phyloP scores from a whole-genome alignment of 2,113 vertebrate species.

The Oryzias javanicus region DNA sequence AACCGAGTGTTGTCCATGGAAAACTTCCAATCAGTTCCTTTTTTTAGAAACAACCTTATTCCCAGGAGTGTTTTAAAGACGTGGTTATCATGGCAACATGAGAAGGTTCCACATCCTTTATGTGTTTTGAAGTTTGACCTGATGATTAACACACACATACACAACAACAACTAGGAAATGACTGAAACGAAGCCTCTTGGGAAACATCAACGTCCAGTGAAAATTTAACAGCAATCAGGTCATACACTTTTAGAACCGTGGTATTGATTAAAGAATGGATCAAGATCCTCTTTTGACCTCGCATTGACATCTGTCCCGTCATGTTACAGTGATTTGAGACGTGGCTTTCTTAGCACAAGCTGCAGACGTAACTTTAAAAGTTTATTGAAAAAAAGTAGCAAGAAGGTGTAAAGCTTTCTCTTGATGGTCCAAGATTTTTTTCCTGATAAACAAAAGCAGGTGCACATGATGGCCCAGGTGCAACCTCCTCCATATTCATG shows the following conservation, averaged over 20 bases:
- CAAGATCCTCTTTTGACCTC: background rate
- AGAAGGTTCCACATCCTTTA: background rate
- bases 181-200: background rate
- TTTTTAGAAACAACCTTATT: background rate
- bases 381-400: background rate
- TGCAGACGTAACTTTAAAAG: background rate
- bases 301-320: background rate
- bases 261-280: background rate
- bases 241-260: background rate
- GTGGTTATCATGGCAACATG: background rate
- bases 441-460: slow-evolving; percentile 52
- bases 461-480: slow-evolving; percentile 48
- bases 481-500: slow-evolving; percentile 28
- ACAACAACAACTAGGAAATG: too few relatives aligned
- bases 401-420: background rate
- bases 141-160: background rate
- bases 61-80: background rate
- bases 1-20: background rate
- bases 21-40: background rate
- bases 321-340: background rate
- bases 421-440: too few relatives aligned
- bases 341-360: background rate
- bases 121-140: background rate
- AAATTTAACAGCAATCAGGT: background rate
- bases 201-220: background rate